Percentiles rank a stretch among this genome's conserved stretches.
Evolutionary conservation across 2,888 invertebrate genomes (phyloP).

Genomic region (Drosophila colorata): DNA sequence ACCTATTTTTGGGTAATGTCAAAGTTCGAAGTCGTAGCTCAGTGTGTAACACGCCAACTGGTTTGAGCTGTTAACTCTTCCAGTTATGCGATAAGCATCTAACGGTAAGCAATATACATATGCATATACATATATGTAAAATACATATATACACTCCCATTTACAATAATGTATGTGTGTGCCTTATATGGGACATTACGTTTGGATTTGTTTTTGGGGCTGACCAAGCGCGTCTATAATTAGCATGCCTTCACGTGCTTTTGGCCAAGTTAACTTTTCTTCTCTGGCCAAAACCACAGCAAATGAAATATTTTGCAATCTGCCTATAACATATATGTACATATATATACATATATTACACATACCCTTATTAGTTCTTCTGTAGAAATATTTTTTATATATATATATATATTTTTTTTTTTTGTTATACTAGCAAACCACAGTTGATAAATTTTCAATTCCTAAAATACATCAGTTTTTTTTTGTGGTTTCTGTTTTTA

Average conservation of each 20-base stretch:
- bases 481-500: no score
- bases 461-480: no score
- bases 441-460: no score
- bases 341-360: slow-evolving; percentile 19
- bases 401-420: no score
- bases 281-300: slow-evolving; percentile 10
- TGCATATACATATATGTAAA: not conserved
- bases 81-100: slow-evolving; percentile 48
- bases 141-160: not conserved
- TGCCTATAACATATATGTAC: not conserved
- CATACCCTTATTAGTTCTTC: slow-evolving; percentile 5
- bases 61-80: slow-evolving; percentile 56
- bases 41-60: slow-evolving; percentile 22
- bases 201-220: slow-evolving; percentile 9
- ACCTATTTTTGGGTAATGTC: slow-evolving; percentile 53
- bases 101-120: slow-evolving; percentile 5
- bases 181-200: slow-evolving; percentile 13
- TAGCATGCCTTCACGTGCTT: slow-evolving; percentile 49
- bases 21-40: slow-evolving; percentile 62
- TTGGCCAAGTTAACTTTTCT: not conserved
- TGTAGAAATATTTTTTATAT: no score
- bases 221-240: slow-evolving; percentile 52
- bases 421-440: no score
- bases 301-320: not conserved
- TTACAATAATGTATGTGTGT: slow-evolving; percentile 8